phyloP scores from a whole-genome alignment of 2,797 vertebrate species.

The Rallus crepitans region DNA sequence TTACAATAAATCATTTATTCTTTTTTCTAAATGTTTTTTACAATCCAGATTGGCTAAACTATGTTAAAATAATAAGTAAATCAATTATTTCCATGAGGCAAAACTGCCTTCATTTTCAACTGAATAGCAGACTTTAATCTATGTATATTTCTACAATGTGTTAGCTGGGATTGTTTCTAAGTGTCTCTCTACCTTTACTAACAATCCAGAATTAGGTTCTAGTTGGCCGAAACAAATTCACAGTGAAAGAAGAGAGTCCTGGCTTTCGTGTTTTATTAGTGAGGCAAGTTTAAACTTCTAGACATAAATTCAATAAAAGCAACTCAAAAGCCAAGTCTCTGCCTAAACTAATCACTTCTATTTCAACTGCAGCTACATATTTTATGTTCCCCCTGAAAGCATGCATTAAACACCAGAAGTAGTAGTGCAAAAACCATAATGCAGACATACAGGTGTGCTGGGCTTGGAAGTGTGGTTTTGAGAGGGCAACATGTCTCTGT shows the following conservation, averaged over 20 bases:
- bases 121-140: neutral
- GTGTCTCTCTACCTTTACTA: neutral
- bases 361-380: neutral
- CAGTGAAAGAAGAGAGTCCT: neutral
- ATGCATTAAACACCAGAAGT: neutral
- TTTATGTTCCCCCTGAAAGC: neutral
- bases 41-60: neutral
- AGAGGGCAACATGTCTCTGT: neutral
- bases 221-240: neutral
- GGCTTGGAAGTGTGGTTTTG: neutral
- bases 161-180: neutral
- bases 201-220: neutral
- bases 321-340: neutral
- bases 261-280: neutral
- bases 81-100: neutral
- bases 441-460: neutral
- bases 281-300: neutral
- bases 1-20: neutral
- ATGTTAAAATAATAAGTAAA: neutral
- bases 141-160: neutral
- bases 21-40: neutral
- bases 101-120: neutral
- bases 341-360: neutral
- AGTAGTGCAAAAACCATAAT: neutral
- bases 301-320: neutral